These are phyloP conservation scores for Teinopalpus imperialis DNA, from an alignment of 2,888 invertebrate species.

Conservation along the genomic window DNA sequence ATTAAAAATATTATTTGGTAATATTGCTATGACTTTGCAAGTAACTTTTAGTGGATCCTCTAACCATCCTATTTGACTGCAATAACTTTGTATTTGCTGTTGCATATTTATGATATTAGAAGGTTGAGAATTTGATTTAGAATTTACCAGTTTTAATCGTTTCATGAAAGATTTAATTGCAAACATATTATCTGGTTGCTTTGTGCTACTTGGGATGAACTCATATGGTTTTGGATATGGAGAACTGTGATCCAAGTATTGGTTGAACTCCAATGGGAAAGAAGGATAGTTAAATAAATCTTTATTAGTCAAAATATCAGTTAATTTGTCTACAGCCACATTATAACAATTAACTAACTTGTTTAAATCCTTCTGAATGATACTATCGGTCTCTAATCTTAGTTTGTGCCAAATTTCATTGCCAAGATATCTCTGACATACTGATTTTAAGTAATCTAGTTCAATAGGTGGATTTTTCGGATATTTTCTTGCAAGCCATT, in stretches of 20 bases:
- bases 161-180: slow-evolving; percentile 78
- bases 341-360: slow-evolving; percentile 85
- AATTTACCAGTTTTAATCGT: slow-evolving; percentile 79
- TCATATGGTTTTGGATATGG: slow-evolving; percentile 85
- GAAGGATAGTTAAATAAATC: slow-evolving; percentile 81
- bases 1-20: slow-evolving; percentile 63
- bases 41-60: slow-evolving; percentile 70
- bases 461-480: slow-evolving; percentile 77
- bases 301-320: slow-evolving; percentile 81
- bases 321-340: slow-evolving; percentile 83
- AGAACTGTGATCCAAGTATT: slow-evolving; percentile 70
- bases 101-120: slow-evolving; percentile 63
- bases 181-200: slow-evolving; percentile 68
- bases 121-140: slow-evolving; percentile 66
- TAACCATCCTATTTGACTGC: slow-evolving; percentile 73
- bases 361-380: slow-evolving; percentile 78
- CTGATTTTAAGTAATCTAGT: slow-evolving; percentile 79
- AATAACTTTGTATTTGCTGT: slow-evolving; percentile 71
- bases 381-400: slow-evolving; percentile 51
- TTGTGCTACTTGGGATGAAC: slow-evolving; percentile 85
- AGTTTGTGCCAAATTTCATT: slow-evolving; percentile 84
- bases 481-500: slow-evolving; percentile 76
- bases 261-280: slow-evolving; percentile 85
- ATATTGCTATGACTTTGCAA: slow-evolving; percentile 70
- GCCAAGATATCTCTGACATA: slow-evolving; percentile 81